A percentile compares a stretch with the other conserved stretches of the same genome.
phyloP scores from a whole-genome alignment of 2,113 vertebrate species.

The Pangasianodon hypophthalmus region DNA sequence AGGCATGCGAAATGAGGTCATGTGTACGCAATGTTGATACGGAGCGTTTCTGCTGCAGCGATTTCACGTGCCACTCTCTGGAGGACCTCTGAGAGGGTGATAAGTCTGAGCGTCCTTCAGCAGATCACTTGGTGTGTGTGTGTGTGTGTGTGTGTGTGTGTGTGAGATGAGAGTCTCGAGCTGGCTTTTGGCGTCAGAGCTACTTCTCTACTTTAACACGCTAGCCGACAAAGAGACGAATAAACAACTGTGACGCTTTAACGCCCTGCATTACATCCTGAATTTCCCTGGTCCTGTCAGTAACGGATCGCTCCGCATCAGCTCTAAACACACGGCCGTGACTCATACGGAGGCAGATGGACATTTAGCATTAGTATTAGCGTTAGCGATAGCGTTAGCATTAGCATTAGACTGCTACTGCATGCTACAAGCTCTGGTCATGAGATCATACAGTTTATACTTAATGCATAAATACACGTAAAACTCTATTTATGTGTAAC shows the following conservation, averaged over 20 bases:
- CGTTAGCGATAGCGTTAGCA: background rate
- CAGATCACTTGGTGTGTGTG: constrained; percentile 15
- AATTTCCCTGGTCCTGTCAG: constrained; percentile 23
- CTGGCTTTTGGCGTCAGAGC: constrained; percentile 8
- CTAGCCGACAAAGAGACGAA: background rate
- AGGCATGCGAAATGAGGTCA: constrained; percentile 56
- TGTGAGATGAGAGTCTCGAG: constrained; percentile 5
- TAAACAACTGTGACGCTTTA: constrained; percentile 21
- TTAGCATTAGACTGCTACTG: constrained; percentile 22
- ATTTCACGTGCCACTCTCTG: constrained; percentile 29
- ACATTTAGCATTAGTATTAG: constrained; percentile 63
- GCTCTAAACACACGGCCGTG: background rate
- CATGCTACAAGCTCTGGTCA: background rate
- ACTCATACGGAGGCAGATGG: constrained; percentile 63
- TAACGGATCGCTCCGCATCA: background rate
- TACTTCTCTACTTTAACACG: constrained; percentile 34
- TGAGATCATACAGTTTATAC: background rate
- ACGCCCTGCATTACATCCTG: constrained; percentile 30
- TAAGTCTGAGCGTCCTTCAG: constrained; percentile 46
- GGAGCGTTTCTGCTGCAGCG: constrained; percentile 9
- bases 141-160: constrained; percentile 15
- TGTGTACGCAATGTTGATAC: constrained; percentile 36
- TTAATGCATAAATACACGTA: background rate
- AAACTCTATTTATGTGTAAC: background rate
- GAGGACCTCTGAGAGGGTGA: constrained; percentile 48